phyloP scores from a whole-genome alignment of 2,888 invertebrate genomes.

The Poecilobothrus nobilitatus region DNA sequence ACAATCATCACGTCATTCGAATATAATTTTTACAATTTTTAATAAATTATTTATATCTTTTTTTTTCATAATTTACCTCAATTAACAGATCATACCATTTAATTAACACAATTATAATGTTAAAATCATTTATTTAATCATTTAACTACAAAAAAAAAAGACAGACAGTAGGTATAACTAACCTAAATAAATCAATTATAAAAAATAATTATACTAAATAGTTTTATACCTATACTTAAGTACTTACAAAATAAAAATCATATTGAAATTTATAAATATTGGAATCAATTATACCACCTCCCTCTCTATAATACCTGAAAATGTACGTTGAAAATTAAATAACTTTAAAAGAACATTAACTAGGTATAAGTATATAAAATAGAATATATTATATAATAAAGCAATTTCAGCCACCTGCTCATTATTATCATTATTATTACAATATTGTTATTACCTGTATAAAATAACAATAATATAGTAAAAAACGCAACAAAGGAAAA shows the following conservation, averaged over 20 bases:
- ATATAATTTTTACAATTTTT: no score
- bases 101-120: background rate
- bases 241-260: background rate
- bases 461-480: background rate
- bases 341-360: background rate
- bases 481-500: background rate
- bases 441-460: background rate
- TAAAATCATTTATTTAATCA: background rate
- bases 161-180: background rate
- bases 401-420: background rate
- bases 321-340: no score
- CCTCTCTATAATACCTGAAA: no score
- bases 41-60: no score
- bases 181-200: background rate
- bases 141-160: background rate
- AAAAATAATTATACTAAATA: background rate
- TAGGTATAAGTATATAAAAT: no score
- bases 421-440: background rate
- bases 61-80: no score
- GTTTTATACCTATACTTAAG: no score
- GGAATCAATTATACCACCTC: background rate
- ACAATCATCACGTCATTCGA: no score
- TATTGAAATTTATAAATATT: background rate
- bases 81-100: no score
- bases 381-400: background rate